These are phyloP conservation scores for Clivina fossor DNA, from an alignment of 2,888 invertebrate species.

Conservation along the genomic window DNA sequence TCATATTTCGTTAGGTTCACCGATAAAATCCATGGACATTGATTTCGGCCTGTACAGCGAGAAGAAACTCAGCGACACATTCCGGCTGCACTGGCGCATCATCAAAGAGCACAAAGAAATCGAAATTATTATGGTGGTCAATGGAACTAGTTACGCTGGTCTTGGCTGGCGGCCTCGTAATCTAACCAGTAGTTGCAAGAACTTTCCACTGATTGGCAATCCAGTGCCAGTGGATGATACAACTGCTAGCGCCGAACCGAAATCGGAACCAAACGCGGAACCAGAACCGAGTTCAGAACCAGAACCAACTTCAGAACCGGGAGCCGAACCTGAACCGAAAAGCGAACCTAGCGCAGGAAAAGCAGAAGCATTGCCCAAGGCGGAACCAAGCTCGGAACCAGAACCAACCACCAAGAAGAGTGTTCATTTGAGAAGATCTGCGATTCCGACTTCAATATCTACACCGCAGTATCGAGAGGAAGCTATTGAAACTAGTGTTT, in stretches of 20 bases:
- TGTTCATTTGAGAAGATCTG: conserved; percentile 49
- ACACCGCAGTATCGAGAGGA: conserved; percentile 55
- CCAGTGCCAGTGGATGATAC: conserved; percentile 22
- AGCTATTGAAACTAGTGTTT: conserved; percentile 77
- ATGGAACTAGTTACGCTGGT: conserved; percentile 83
- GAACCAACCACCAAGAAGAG: conserved; percentile 47
- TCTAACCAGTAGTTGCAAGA: conserved; percentile 74
- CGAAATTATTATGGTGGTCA: conserved; percentile 85
- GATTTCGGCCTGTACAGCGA: conserved; percentile 72
- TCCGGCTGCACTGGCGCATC: conserved; percentile 83
- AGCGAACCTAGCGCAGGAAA: conserved; percentile 49
- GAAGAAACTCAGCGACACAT: conserved; percentile 71
- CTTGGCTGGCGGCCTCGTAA: conserved; percentile 89
- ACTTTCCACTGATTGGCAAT: conserved; percentile 70
- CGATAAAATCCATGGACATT: conserved; percentile 71
- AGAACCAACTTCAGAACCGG: conserved; percentile 47
- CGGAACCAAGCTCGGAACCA: conserved; percentile 49
- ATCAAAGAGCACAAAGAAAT: conserved; percentile 81
- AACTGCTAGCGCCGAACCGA: conserved; percentile 35
- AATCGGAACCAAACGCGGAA: conserved; percentile 40
- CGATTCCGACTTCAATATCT: conserved; percentile 43
- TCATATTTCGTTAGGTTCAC: no score
- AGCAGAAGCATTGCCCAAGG: conserved; percentile 46
- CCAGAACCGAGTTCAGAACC: conserved; percentile 51
- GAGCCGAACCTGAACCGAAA: conserved; percentile 51